phyloP scores from a whole-genome alignment of 1,140 invertebrate species.

The Artemia franciscana region DNA sequence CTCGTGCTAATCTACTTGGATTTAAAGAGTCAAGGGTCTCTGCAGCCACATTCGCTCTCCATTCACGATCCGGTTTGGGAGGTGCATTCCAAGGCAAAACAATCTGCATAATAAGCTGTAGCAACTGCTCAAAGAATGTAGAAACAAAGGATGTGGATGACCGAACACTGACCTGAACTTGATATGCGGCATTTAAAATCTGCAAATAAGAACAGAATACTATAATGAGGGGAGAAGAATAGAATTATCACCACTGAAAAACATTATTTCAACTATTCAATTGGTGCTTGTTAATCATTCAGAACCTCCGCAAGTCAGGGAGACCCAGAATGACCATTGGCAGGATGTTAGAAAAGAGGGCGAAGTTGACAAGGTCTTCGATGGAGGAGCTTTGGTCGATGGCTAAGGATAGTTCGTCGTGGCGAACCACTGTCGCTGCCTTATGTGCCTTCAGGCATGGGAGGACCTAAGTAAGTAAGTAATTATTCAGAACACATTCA shows the following conservation, averaged over 20 bases:
- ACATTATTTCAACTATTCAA: too few species aligned
- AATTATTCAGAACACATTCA: too few species aligned
- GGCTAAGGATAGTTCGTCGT: neutral
- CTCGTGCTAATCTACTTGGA: constrained; percentile 40
- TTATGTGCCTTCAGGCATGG: too few species aligned
- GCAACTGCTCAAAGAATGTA: constrained; percentile 45
- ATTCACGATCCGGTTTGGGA: constrained; percentile 35
- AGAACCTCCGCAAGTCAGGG: neutral
- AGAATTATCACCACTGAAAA: too few species aligned
- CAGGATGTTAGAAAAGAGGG: too few species aligned
- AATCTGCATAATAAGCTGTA: constrained; percentile 35
- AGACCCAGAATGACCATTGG: neutral
- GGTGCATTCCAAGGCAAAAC: constrained; percentile 36
- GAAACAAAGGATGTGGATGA: constrained; percentile 47
- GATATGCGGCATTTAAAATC: constrained; percentile 54
- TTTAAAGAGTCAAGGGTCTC: constrained; percentile 48
- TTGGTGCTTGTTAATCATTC: too few species aligned
- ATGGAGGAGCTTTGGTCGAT: neutral
- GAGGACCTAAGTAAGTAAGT: too few species aligned
- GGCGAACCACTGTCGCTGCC: too few species aligned
- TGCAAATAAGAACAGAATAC: too few species aligned
- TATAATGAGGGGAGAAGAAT: too few species aligned
- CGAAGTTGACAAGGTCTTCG: too few species aligned
- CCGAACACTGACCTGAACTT: constrained; percentile 54
- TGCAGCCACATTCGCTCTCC: constrained; percentile 44